Evolutionary conservation across 2,888 invertebrate species (phyloP).

Genomic region (Diarsia brunnea): DNA sequence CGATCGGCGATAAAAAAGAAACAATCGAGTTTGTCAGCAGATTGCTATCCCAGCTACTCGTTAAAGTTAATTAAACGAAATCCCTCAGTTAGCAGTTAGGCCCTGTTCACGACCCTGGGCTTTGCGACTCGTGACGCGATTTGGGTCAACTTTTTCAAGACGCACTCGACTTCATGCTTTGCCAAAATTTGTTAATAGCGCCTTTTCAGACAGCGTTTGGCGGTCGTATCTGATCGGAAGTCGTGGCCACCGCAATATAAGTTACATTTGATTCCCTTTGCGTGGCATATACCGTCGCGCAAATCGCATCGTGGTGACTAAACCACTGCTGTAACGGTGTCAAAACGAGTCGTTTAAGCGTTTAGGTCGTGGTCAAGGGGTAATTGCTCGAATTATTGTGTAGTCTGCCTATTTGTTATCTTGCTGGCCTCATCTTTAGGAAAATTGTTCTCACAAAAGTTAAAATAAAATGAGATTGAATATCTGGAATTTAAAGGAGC

Average conservation of each 20-base stretch:
- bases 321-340: neutral
- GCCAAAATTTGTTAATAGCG: neutral
- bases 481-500: neutral
- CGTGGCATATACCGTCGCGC: neutral
- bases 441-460: constrained; percentile 19
- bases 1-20: constrained; percentile 26
- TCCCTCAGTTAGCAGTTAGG: constrained; percentile 38
- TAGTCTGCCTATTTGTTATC: constrained; percentile 16
- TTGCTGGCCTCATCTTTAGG: constrained; percentile 10
- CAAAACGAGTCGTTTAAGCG: neutral
- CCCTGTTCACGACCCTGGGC: neutral
- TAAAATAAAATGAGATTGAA: constrained; percentile 9
- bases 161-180: neutral
- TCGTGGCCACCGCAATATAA: neutral
- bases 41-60: constrained; percentile 13
- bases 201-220: neutral
- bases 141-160: neutral
- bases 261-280: neutral
- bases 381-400: constrained; percentile 14
- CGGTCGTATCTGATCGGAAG: neutral
- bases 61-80: constrained; percentile 57
- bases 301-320: neutral
- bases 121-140: neutral
- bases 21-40: constrained; percentile 30
- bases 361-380: neutral